phyloP scores from a whole-genome alignment of 2,797 vertebrate species.

The Melanotaenia nigrans region DNA sequence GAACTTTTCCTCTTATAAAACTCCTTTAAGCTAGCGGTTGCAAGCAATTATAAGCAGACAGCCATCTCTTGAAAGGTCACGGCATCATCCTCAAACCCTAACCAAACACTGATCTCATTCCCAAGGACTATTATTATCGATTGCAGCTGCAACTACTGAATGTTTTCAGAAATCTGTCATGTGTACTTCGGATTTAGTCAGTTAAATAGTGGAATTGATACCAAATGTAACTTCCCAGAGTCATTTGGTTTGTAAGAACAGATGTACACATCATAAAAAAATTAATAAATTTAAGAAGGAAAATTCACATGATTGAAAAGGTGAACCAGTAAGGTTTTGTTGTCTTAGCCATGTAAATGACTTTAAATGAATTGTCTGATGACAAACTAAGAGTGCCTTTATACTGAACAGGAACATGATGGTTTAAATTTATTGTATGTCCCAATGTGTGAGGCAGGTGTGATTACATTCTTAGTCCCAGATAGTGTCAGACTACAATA shows the following conservation, averaged over 20 bases:
- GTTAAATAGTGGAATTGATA: neutral
- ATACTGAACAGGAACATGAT: neutral
- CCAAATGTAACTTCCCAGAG: neutral
- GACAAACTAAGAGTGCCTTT: neutral
- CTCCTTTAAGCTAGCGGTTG: conserved; percentile 51
- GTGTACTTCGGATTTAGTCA: conserved; percentile 11
- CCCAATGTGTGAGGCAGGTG: neutral
- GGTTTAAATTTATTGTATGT: neutral
- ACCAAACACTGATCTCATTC: conserved; percentile 1
- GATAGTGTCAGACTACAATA: neutral
- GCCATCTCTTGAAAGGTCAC: conserved; percentile 58
- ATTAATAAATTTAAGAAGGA: neutral
- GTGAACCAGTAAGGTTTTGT: neutral
- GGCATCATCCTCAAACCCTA: conserved; percentile 39
- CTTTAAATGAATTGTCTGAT: neutral
- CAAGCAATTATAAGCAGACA: conserved; percentile 45
- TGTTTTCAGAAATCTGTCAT: conserved; percentile 18
- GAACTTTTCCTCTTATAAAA: conserved; percentile 48
- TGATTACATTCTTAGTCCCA: neutral
- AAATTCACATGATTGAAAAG: neutral
- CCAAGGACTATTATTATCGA: neutral
- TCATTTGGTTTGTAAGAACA: neutral
- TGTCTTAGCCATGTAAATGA: neutral
- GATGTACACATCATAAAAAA: neutral
- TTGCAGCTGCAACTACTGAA: conserved; percentile 4